Conservation (phyloP, 1,140 invertebrate genomes). For the Drosophila pectinifera region DNA sequence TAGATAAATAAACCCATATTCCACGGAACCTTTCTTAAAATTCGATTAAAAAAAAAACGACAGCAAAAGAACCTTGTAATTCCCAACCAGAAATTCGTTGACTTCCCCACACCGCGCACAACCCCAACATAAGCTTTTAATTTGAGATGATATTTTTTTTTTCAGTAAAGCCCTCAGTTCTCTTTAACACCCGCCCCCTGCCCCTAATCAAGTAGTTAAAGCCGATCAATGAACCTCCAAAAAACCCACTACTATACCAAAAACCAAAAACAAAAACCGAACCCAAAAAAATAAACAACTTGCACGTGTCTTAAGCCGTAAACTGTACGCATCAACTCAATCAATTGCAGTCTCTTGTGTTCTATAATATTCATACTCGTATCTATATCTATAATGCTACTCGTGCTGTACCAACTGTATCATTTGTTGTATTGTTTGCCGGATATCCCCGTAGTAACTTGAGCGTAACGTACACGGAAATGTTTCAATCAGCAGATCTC, state of each 20-base stretch:
- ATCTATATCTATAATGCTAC: slow-evolving; percentile 54
- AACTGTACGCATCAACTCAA: slow-evolving; percentile 53
- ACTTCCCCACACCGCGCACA: slow-evolving; percentile 36
- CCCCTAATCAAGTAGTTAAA: slow-evolving; percentile 29
- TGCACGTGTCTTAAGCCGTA: slow-evolving; percentile 71
- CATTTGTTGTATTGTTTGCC: slow-evolving; percentile 61
- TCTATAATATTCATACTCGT: slow-evolving; percentile 57
- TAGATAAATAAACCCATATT: slow-evolving; percentile 15
- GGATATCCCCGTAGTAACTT: slow-evolving; percentile 51
- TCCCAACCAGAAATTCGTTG: slow-evolving; percentile 32
- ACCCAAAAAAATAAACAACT: slow-evolving; percentile 37
- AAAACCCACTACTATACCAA: slow-evolving; percentile 30
- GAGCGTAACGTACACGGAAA: slow-evolving; percentile 58
- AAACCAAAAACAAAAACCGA: slow-evolving; percentile 17
- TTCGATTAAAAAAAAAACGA: slow-evolving; percentile 14
- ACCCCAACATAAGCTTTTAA: slow-evolving; percentile 25
- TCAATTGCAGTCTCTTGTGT: slow-evolving; percentile 59
- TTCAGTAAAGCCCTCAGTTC: slow-evolving; percentile 27
- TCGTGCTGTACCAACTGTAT: slow-evolving; percentile 58
- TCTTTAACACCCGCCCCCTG: slow-evolving; percentile 17
- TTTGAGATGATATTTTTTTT: slow-evolving; percentile 30
- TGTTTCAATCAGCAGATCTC: slow-evolving; percentile 55
- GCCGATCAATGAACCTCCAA: slow-evolving; percentile 12
- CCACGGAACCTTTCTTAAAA: slow-evolving; percentile 9
- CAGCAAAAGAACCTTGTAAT: slow-evolving; percentile 20